phyloP scores from a whole-genome alignment of 2,113 vertebrate species.

The Ascaphus truei region DNA sequence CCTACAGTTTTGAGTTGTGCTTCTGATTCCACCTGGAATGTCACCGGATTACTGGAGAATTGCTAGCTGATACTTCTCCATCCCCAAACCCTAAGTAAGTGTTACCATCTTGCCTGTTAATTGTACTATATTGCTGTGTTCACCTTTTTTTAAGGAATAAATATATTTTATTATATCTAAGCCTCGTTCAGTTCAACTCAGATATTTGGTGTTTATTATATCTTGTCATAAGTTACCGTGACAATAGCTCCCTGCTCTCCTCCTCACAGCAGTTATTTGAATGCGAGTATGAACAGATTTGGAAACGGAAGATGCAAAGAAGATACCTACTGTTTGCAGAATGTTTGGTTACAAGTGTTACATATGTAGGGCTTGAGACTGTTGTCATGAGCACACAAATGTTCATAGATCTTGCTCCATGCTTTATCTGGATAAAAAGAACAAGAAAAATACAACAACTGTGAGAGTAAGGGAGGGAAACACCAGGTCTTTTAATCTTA shows the following conservation, averaged over 20 bases:
- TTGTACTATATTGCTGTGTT: no score
- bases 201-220: no score
- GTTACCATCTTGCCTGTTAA: no score
- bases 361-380: neutral
- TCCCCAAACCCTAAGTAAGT: no score
- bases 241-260: neutral
- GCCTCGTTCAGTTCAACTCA: no score
- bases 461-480: no score
- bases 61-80: no score
- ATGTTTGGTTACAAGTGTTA: conserved; percentile 21
- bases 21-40: no score
- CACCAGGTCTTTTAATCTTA: no score
- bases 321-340: conserved; percentile 18
- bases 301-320: neutral
- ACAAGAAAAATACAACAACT: neutral
- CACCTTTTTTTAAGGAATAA: no score
- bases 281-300: neutral
- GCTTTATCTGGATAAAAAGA: conserved; percentile 38
- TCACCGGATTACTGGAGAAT: no score
- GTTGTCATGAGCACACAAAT: conserved; percentile 35
- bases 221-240: neutral
- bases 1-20: no score
- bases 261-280: neutral
- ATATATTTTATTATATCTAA: neutral
- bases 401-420: conserved; percentile 43